These are phyloP conservation scores for Panopea generosa DNA, from an alignment of 2,888 invertebrate species.

Conservation along the genomic window DNA sequence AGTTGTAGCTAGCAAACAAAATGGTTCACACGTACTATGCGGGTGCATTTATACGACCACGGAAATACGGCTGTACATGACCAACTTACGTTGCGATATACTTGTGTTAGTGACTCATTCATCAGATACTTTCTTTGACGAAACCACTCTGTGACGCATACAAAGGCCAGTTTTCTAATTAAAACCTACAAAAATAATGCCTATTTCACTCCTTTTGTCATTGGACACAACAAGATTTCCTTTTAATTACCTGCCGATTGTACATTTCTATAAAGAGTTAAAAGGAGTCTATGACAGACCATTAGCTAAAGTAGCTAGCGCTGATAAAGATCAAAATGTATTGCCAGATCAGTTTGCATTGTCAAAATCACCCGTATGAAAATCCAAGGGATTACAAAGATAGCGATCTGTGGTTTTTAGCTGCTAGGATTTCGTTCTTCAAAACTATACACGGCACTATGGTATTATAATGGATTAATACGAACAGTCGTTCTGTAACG, in stretches of 20 bases:
- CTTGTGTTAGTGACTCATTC: too few relatives aligned
- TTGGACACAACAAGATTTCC: constrained; percentile 24
- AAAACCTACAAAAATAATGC: constrained; percentile 33
- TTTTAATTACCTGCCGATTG: constrained; percentile 7
- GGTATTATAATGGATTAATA: too few relatives aligned
- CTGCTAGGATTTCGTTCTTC: constrained; percentile 3
- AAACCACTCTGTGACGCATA: too few relatives aligned
- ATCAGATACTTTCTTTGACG: too few relatives aligned
- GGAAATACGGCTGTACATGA: too few relatives aligned
- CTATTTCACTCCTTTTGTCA: constrained; percentile 35
- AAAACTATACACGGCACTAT: constrained; percentile 7
- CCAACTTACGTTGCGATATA: too few relatives aligned
- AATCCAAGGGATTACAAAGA: constrained; percentile 15
- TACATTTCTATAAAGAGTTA: not conserved
- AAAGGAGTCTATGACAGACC: constrained; percentile 26
- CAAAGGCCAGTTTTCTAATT: constrained; percentile 6
- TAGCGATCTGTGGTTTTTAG: constrained; percentile 23
- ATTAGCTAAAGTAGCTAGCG: constrained; percentile 16
- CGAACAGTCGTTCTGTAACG: too few relatives aligned
- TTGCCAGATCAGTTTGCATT: too few relatives aligned
- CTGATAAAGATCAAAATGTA: constrained; percentile 25
- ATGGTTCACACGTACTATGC: too few relatives aligned
- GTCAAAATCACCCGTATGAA: not conserved
- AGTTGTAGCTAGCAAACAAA: too few relatives aligned
- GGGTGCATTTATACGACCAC: too few relatives aligned